phyloP scores from a whole-genome alignment of 2,797 vertebrate species.

The Hemibagrus guttatus region DNA sequence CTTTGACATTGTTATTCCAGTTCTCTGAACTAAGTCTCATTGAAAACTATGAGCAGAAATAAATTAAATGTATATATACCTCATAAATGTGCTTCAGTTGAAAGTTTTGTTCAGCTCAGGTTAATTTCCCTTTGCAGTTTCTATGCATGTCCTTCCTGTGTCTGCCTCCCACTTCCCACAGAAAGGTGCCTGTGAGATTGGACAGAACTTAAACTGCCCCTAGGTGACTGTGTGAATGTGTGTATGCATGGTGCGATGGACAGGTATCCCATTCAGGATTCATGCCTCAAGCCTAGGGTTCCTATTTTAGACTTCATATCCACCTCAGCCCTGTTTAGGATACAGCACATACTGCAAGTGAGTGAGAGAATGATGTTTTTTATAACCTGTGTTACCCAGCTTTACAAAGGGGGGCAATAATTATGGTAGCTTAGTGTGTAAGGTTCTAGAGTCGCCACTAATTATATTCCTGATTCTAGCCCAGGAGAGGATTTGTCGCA shows the following conservation, averaged over 20 bases:
- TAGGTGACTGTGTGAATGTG: not conserved
- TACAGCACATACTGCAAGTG: not conserved
- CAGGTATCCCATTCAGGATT: not conserved
- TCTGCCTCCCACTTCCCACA: not conserved
- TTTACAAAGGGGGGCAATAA: not conserved
- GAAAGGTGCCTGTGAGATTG: not conserved
- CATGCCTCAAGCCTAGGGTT: not conserved
- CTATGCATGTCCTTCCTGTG: not conserved
- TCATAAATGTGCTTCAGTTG: not conserved
- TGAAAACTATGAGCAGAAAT: not conserved
- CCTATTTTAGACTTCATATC: not conserved
- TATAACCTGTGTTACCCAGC: not conserved
- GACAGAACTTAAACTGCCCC: not conserved
- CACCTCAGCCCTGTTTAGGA: not conserved
- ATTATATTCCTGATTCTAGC: not conserved
- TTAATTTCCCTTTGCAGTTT: not conserved
- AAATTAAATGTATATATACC: no score
- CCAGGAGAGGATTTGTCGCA: not conserved
- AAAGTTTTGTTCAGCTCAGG: not conserved
- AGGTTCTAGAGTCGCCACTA: not conserved
- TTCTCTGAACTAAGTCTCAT: not conserved
- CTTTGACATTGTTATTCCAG: not conserved
- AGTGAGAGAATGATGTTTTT: not conserved
- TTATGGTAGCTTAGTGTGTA: not conserved
- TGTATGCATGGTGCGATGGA: not conserved